These are phyloP conservation scores for Halictus rubicundus DNA, from an alignment of 1,140 invertebrate species.

Conservation along the genomic window DNA sequence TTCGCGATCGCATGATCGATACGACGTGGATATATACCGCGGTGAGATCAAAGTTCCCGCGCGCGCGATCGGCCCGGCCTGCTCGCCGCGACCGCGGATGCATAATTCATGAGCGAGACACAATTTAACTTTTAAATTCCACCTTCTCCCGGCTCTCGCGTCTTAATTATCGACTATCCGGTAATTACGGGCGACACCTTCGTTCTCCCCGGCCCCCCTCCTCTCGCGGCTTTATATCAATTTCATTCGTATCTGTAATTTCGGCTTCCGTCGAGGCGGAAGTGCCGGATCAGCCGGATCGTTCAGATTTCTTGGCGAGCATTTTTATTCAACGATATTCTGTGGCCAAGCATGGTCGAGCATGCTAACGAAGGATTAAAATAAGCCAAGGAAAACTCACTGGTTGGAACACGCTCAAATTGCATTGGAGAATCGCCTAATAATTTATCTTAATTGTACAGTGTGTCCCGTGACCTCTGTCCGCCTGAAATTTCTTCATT, in stretches of 20 bases:
- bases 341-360: background rate
- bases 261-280: background rate
- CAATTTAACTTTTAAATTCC: constrained; percentile 71
- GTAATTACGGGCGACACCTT: constrained; percentile 65
- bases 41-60: constrained; percentile 57
- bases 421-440: no score
- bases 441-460: no score
- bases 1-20: constrained; percentile 49
- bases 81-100: constrained; percentile 30
- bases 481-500: no score
- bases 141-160: constrained; percentile 23
- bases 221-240: constrained; percentile 41
- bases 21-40: constrained; percentile 16
- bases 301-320: background rate
- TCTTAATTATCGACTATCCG: constrained; percentile 64
- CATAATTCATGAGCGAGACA: constrained; percentile 68
- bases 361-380: background rate
- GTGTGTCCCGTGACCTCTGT: no score
- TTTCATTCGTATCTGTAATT: constrained; percentile 31
- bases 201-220: constrained; percentile 23
- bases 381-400: background rate
- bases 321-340: background rate
- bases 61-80: constrained; percentile 42
- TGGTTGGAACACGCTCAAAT: background rate
- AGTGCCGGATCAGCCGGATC: background rate